These are phyloP conservation scores for Thera obeliscata DNA, from an alignment of 2,888 invertebrate species.

Conservation along the genomic window DNA sequence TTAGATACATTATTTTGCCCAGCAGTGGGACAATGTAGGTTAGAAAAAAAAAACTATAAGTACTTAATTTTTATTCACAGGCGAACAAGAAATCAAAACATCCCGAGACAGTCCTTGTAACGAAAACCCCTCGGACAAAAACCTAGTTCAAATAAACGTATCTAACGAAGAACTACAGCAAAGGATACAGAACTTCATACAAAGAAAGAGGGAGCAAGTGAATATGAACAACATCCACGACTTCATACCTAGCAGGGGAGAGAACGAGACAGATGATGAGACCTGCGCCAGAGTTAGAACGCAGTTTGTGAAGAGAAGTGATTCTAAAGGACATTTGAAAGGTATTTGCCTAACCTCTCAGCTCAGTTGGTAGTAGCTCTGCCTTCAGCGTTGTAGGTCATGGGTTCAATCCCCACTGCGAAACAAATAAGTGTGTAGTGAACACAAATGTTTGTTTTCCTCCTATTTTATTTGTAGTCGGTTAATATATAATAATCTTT, in stretches of 20 bases:
- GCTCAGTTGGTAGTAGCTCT: too few relatives aligned
- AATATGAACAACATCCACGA: conserved; percentile 90
- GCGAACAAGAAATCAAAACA: conserved; percentile 40
- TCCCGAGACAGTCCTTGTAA: conserved; percentile 13
- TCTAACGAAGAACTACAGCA: conserved; percentile 86
- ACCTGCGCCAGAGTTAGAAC: conserved; percentile 92
- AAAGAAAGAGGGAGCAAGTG: conserved; percentile 89
- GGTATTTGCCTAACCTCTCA: conserved; percentile 70
- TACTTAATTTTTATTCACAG: conserved; percentile 33
- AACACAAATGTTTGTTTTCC: too few relatives aligned
- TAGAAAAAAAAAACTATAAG: too few relatives aligned
- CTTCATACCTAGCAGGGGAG: conserved; percentile 82
- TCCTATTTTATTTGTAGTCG: too few relatives aligned
- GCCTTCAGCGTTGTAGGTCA: too few relatives aligned
- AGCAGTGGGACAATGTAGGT: too few relatives aligned
- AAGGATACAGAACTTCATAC: conserved; percentile 90
- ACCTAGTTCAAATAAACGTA: conserved; percentile 88
- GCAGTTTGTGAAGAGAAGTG: conserved; percentile 87
- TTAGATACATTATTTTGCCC: too few relatives aligned
- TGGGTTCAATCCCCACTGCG: too few relatives aligned
- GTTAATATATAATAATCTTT: too few relatives aligned
- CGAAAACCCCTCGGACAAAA: conserved; percentile 56
- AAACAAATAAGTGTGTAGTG: too few relatives aligned
- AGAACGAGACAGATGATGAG: conserved; percentile 69
- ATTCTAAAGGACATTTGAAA: conserved; percentile 92